These are phyloP conservation scores for Halcyon smyrnensis DNA, from an alignment of 2,797 vertebrate genomes.

Conservation along the genomic window DNA sequence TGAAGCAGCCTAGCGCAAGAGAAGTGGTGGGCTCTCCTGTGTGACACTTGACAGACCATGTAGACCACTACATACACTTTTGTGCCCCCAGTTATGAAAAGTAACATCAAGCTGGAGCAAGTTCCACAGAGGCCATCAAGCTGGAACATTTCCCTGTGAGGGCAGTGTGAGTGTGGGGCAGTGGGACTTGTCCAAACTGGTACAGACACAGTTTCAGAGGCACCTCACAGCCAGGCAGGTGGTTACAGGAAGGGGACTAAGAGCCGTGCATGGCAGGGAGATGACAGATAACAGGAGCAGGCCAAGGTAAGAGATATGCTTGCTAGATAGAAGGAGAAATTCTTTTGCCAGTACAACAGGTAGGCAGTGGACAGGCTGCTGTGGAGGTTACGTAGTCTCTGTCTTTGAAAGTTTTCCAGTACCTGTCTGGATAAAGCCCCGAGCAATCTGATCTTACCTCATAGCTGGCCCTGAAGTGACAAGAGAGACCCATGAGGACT, in stretches of 20 bases:
- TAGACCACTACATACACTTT: background rate
- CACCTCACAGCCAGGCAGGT: background rate
- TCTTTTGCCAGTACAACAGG: background rate
- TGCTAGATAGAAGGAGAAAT: background rate
- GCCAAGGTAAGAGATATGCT: background rate
- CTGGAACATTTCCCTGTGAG: accelerated
- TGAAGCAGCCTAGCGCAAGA: background rate
- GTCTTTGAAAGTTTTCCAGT: background rate
- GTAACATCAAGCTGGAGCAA: background rate
- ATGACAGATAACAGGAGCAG: background rate
- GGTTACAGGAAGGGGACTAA: background rate
- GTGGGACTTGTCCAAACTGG: accelerated
- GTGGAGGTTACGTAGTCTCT: background rate
- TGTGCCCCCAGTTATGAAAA: background rate
- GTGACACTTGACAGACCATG: background rate
- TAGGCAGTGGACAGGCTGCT: background rate
- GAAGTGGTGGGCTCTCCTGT: background rate
- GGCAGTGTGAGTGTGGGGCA: background rate
- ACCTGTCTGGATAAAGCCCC: background rate
- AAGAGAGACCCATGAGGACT: background rate
- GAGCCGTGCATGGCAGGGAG: background rate
- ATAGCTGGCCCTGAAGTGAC: background rate
- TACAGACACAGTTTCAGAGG: accelerated
- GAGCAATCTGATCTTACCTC: background rate
- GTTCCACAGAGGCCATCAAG: background rate